Base-by-base conservation (phyloP, 2,113 vertebrate species). In the Pavo muticus region DNA sequence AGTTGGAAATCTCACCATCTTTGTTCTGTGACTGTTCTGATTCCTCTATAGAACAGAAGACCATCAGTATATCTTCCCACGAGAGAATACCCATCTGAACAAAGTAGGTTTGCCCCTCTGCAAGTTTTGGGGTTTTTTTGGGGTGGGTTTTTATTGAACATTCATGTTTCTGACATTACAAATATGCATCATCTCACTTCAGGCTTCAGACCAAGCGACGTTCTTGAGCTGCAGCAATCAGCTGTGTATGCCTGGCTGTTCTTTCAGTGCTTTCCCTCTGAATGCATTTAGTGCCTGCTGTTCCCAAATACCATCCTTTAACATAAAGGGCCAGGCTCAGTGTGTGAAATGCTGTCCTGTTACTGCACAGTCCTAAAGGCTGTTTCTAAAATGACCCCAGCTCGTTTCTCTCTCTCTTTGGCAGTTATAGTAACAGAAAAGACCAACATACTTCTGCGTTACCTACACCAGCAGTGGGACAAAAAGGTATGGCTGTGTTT, bases 341-440 rank as follows among this genome's bases (percentile, higher is more conserved):
- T 7, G 2, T 8, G 25, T 35, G 77, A 44, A 47, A 6, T 47
- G 29, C 29, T 4, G 21, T 29, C 17, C 20, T 30, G 25, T 52
- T n/a, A 3, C 32, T 63, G 27, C n/a, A 10, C 29, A 1, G 0
- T n/a, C 59, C 29, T 24, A n/a, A 71, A 71, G 65, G n/a, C 65
- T 5, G 1, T 19, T 32, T 86, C 63, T n/a, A 8, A 64, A 78
- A n/a, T 52, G 44, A 40, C 60, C 59, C 60, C 86, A n/a, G 24
- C 17, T 4, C 70, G 48, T 75, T 80, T 67, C 67, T 94, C 39
- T 92, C 81, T 82, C 67, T 81, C 4, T 45, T 78, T 14, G 32
- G 32, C 96, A 99, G 99, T 99, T 94, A 99, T 99, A 12, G 99
- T 99, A 80, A 99, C 99, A 97, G 99, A 99, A 97, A 99, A 99